Evolutionary conservation across 2,113 vertebrate genomes (phyloP), one percentile per base, ranked within the genome.

Genomic region (Neotoma lepida): DNA sequence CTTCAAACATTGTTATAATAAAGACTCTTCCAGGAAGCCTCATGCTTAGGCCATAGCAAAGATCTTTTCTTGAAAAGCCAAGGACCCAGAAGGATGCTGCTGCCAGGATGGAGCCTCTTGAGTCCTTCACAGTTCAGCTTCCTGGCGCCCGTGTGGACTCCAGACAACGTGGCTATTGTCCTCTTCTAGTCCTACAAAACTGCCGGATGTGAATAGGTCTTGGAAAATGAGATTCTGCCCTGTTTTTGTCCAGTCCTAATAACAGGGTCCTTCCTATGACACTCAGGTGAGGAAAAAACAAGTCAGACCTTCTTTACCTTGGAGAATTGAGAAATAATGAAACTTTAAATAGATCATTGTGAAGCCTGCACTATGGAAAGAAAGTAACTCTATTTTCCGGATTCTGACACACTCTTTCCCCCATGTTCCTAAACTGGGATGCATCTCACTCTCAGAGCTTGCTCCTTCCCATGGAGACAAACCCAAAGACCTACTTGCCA

Each of bases 241-340:
- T 86, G 39, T 76, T 77, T 95, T 70, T 66, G 51, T 80, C 84
- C 41, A n/a, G 46, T 63, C 84, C 13, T 35, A 76, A 26, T 56
- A 66, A 8, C 26, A 44, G 14, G 33, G 28, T 86, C 41, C 94
- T 96, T 93, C 86, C 82, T 68, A n/a, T 39, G 66, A 58, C 33
- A 73, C 22, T 66, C 61, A 89, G 66, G 85, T 82, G 22, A 94
- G 74, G 92, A 86, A 95, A 95, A 89, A 96, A 84, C 63, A 95
- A 96, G 80, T 81, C 88, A 88, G 6, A 24, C 9, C 33, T 54
- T 87, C 73, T 88, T 95, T 82, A 84, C 91, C 54, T 97, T 78
- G 49, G 56, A 63, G 51, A 93, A 80, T 24, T 90, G 68, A 68
- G 70, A 90, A 95, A 78, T 71, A 39, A 66, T 33, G 28, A 24